phyloP scores from a whole-genome alignment of 2,888 invertebrate genomes.

The Cerastis leucographa region DNA sequence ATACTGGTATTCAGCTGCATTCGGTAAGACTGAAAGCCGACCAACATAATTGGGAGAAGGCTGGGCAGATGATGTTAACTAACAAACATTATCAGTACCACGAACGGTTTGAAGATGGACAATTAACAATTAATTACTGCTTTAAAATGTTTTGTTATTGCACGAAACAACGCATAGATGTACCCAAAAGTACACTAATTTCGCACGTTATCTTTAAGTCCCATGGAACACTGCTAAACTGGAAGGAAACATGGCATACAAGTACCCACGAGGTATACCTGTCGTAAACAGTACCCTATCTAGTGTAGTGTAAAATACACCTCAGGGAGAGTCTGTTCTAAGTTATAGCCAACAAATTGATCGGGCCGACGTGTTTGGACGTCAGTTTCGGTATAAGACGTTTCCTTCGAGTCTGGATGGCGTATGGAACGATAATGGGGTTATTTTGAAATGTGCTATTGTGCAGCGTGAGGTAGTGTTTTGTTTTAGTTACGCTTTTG shows the following conservation, averaged over 20 bases:
- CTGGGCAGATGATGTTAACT: too few relatives aligned
- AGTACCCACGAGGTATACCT: neutral
- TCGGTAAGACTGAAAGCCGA: too few relatives aligned
- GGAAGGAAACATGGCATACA: neutral
- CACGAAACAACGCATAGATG: too few relatives aligned
- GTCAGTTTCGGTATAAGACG: constrained; percentile 34
- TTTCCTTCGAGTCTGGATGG: constrained; percentile 26
- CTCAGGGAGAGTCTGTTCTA: constrained; percentile 42
- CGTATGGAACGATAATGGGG: constrained; percentile 22
- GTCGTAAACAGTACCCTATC: constrained; percentile 36
- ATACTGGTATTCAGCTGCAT: too few relatives aligned
- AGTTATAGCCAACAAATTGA: constrained; percentile 60
- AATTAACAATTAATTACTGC: too few relatives aligned
- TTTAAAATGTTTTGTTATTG: too few relatives aligned
- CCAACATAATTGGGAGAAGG: too few relatives aligned
- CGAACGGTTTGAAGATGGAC: neutral
- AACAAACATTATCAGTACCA: neutral
- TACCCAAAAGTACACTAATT: too few relatives aligned
- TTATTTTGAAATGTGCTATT: constrained; percentile 4
- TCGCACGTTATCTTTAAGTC: too few relatives aligned
- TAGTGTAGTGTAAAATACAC: constrained; percentile 47
- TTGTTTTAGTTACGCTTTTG: neutral
- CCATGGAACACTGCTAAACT: neutral
- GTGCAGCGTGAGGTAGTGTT: neutral
- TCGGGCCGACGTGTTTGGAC: constrained; percentile 37